Base-by-base conservation (phyloP, 2,113 vertebrate genomes). In the Orthonyx spaldingii region DNA sequence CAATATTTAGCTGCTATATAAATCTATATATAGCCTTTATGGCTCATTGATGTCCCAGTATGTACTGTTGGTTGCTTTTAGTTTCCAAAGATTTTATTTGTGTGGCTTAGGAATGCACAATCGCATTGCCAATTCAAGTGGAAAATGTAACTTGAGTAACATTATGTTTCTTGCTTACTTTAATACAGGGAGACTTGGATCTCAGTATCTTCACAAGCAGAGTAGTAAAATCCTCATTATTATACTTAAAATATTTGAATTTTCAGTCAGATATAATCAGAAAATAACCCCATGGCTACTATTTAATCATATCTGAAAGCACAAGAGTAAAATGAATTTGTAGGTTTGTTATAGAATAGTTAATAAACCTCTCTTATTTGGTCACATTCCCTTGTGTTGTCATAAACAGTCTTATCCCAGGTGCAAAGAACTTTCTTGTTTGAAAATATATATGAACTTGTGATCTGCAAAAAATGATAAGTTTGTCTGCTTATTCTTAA, bases 1-100 rank as follows among this genome's bases (percentile, higher is more conserved):
- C 41, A 90, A n/a, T 70, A 88, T 94, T 95, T 94, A 74, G 92
- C 76, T 90, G 44, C 71, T 83, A 39, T 81, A 91, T 94, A 92
- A 93, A 92, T 84, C 90, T 88, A 93, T 88, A 95, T 80, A 95
- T 88, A 93, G 75, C 55, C 39, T 92, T 95, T 91, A 90, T 83
- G 90, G 82, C 81, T 88, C 94, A 78, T 89, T 95, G 87, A 49
- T 71, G 90, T 92, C 79, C 75, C 83, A 88, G 68, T 92, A 84
- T 68, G 66, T 77, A 78, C 39, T 90, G 13, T 74, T 93, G 61
- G 68, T 84, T 95, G 71, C 44, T 88, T 94, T 93, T 80, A 64
- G 59, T 94, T 92, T 95, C 83, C 76, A 71, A 90, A 87, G 63
- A 78, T 94, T 95, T 91, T 93, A 68, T 95, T 87, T 39, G 71